Evolutionary conservation across 2,888 invertebrate genomes (phyloP).

Genomic region (Drosophila quasianomalipes): DNA sequence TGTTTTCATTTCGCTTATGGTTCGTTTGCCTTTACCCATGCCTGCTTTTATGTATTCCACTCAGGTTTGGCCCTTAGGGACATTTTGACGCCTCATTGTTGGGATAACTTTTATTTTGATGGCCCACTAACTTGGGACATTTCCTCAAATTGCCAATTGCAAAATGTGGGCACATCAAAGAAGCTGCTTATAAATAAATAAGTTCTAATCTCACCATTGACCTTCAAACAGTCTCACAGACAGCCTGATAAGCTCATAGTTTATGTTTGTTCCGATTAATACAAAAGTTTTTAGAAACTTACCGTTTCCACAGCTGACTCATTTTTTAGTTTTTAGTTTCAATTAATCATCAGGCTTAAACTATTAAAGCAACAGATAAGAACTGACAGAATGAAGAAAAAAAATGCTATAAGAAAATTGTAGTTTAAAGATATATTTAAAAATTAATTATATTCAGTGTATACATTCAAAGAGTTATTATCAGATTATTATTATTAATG

Average conservation of each 20-base stretch:
- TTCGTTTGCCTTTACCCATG: constrained; percentile 1
- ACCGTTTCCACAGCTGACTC: background rate
- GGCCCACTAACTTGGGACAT: constrained; percentile 34
- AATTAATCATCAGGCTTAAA: background rate
- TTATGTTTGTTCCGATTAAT: background rate
- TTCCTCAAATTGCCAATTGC: constrained; percentile 39
- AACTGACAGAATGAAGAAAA: background rate
- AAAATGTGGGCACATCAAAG: constrained; percentile 34
- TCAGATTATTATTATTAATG: background rate
- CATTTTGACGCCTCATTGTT: constrained; percentile 60
- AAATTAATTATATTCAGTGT: background rate
- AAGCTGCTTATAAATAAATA: constrained; percentile 33
- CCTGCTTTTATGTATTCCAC: constrained; percentile 53
- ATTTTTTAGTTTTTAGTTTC: background rate
- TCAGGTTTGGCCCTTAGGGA: constrained; percentile 50
- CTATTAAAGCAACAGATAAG: background rate
- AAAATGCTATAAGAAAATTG: background rate
- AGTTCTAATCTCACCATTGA: constrained; percentile 41
- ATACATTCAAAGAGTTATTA: background rate
- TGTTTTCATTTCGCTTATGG: constrained; percentile 9
- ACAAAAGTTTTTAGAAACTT: background rate
- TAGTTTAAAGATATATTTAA: too few species aligned
- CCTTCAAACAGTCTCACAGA: constrained; percentile 28
- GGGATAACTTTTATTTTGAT: constrained; percentile 37
- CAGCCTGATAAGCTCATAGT: constrained; percentile 44